Conservation (phyloP, 2,888 invertebrate genomes). For the Hartigia nigra region DNA sequence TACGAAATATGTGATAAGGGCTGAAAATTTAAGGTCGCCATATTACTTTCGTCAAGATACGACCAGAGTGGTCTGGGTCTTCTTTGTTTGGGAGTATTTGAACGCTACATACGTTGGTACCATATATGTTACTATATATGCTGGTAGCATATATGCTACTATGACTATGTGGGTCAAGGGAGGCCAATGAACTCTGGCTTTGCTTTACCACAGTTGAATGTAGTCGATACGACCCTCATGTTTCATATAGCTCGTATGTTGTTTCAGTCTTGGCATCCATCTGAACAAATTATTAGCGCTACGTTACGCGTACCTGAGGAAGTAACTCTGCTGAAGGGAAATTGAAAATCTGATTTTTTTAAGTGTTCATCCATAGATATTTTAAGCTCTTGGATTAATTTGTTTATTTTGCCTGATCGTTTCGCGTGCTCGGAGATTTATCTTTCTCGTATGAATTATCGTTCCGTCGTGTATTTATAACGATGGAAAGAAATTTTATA, state of each 20-base stretch:
- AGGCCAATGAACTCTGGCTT: slow-evolving; percentile 33
- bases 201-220: slow-evolving; percentile 19
- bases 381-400: neutral
- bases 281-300: slow-evolving; percentile 15
- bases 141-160: slow-evolving; percentile 4
- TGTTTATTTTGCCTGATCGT: neutral
- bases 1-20: neutral
- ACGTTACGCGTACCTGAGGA: neutral
- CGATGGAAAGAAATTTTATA: neutral
- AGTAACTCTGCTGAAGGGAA: neutral
- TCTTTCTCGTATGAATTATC: neutral
- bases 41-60: slow-evolving; percentile 3
- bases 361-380: neutral
- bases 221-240: slow-evolving; percentile 23
- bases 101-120: neutral
- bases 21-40: neutral
- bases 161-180: slow-evolving; percentile 38
- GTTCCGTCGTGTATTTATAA: too few species aligned
- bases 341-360: neutral
- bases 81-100: neutral
- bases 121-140: neutral
- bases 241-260: slow-evolving; percentile 13
- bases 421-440: neutral
- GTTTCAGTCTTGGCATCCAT: slow-evolving; percentile 14
- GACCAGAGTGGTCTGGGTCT: neutral